Evolutionary conservation across 2,888 invertebrate species (phyloP).

Genomic region (Tinea semifulvella): DNA sequence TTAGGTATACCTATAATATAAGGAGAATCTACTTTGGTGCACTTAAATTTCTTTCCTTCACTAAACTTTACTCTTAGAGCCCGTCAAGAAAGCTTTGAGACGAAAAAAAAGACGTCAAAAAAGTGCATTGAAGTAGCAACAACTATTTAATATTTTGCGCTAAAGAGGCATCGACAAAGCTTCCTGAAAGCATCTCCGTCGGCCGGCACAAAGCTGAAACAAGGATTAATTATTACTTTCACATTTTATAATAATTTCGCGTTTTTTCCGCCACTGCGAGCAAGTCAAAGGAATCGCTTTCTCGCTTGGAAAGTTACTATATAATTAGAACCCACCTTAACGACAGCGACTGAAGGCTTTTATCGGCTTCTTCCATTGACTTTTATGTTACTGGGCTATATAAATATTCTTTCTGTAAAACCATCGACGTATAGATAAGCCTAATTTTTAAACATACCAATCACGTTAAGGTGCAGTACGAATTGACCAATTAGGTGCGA

Average conservation of each 20-base stretch:
- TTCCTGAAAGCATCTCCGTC: constrained; percentile 43
- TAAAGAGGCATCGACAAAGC: constrained; percentile 44
- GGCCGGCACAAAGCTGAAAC: constrained; percentile 43
- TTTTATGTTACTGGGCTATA: too few species aligned
- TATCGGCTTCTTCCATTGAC: constrained; percentile 8
- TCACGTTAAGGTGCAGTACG: too few species aligned
- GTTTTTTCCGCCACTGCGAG: constrained; percentile 52
- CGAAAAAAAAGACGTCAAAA: constrained; percentile 24
- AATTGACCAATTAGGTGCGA: too few species aligned
- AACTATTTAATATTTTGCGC: constrained; percentile 62
- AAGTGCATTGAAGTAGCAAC: constrained; percentile 46
- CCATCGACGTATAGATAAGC: too few species aligned
- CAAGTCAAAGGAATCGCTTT: constrained; percentile 62
- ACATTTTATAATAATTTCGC: constrained; percentile 42
- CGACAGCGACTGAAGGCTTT: constrained; percentile 36
- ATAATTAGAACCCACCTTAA: constrained; percentile 59
- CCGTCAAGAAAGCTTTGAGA: constrained; percentile 26
- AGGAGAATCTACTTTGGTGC: too few species aligned
- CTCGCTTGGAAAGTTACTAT: constrained; percentile 59
- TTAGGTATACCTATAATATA: too few species aligned
- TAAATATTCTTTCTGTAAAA: too few species aligned
- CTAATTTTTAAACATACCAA: too few species aligned
- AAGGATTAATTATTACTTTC: constrained; percentile 67
- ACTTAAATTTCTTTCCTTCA: background rate
- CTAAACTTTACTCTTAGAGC: constrained; percentile 15